phyloP scores from a whole-genome alignment of 2,797 vertebrate species.

The Ctenochaetus hawaiiensis region DNA sequence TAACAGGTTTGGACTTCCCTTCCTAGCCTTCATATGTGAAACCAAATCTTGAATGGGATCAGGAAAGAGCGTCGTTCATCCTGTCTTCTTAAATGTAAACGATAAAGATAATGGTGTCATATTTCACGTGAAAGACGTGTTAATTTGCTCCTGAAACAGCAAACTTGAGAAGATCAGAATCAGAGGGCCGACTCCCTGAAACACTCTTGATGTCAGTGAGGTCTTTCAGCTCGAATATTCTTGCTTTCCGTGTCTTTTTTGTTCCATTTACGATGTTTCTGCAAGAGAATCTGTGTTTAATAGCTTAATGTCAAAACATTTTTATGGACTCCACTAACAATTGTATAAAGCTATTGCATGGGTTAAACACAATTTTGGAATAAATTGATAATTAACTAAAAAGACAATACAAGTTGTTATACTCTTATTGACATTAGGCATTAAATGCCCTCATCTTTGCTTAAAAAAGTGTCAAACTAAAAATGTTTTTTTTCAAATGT shows the following conservation, averaged over 20 bases:
- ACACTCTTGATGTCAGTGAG: neutral
- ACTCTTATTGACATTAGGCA: neutral
- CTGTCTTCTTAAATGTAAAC: neutral
- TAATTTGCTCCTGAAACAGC: conserved; percentile 13
- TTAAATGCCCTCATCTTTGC: neutral
- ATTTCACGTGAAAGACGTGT: conserved; percentile 1
- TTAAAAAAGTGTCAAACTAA: no score
- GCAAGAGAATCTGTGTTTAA: neutral
- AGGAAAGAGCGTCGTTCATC: neutral
- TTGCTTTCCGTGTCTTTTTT: neutral
- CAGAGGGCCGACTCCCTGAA: neutral
- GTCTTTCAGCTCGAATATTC: neutral
- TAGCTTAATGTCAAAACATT: neutral
- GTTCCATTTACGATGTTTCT: neutral
- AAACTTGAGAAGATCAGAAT: neutral
- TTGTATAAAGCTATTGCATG: neutral
- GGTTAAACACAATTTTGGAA: neutral
- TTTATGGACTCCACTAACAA: neutral
- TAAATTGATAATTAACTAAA: neutral
- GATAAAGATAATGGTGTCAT: neutral
- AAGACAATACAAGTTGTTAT: neutral
- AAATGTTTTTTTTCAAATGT: neutral
- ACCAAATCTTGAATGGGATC: neutral
- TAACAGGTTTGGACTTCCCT: conserved; percentile 24
- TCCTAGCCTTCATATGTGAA: neutral